phyloP scores from a whole-genome alignment of 30 jellyfish, hydroid and myxozoan genomes.

The Aurelia sp. region DNA sequence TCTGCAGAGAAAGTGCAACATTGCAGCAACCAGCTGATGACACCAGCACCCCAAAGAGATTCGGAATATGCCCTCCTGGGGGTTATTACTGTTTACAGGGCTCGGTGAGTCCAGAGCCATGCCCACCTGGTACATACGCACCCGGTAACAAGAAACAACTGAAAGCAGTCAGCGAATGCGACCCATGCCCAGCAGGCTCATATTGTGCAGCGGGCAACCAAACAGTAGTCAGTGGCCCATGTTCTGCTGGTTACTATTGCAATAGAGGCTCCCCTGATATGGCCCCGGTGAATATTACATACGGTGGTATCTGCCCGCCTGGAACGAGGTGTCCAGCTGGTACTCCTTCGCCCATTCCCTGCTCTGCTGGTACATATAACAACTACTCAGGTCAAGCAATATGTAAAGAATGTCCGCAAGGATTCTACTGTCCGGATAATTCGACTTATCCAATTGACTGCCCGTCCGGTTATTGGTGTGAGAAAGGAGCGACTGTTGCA shows the following conservation, averaged over 20 bases:
- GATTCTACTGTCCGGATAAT: slow-evolving; percentile 90
- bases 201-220: slow-evolving; percentile 97
- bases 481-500: slow-evolving; percentile 65
- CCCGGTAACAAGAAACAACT: slow-evolving; percentile 69
- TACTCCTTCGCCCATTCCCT: slow-evolving; percentile 80
- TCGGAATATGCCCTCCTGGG: slow-evolving; percentile 96
- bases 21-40: slow-evolving; percentile 74
- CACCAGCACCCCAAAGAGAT: slow-evolving; percentile 53
- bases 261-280: slow-evolving; percentile 89
- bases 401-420: slow-evolving; percentile 86
- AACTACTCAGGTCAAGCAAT: slow-evolving; percentile 83
- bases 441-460: slow-evolving; percentile 82
- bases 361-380: slow-evolving; percentile 93
- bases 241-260: slow-evolving; percentile 94
- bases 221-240: slow-evolving; percentile 74
- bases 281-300: slow-evolving; percentile 74
- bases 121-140: slow-evolving; percentile 97
- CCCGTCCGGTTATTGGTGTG: slow-evolving; percentile 99
- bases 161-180: slow-evolving; percentile 78
- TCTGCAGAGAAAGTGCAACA: slow-evolving; percentile 76
- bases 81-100: slow-evolving; percentile 96
- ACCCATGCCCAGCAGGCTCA: slow-evolving; percentile 84
- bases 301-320: slow-evolving; percentile 97
- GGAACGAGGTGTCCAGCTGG: slow-evolving; percentile 96
- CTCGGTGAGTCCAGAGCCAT: slow-evolving; percentile 82